phyloP scores from a whole-genome alignment of 2,888 invertebrate species.

The Caenorhabditis sp. region DNA sequence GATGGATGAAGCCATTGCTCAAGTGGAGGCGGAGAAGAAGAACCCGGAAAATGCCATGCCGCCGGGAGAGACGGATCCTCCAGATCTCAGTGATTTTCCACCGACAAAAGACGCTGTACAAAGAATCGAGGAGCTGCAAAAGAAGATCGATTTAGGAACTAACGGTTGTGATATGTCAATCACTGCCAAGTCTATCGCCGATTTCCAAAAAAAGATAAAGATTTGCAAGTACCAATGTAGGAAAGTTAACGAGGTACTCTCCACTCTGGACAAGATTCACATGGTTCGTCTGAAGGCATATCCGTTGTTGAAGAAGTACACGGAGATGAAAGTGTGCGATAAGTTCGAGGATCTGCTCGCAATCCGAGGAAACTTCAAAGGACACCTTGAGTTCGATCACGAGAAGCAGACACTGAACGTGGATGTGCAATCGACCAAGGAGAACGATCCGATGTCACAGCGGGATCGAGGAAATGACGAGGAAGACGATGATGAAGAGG shows the following conservation, averaged over 20 bases:
- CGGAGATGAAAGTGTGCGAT: conserved; percentile 54
- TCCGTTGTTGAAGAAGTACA: conserved; percentile 55
- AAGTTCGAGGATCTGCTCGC: conserved; percentile 60
- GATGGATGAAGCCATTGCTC: conserved; percentile 5
- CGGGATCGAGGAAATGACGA: neutral
- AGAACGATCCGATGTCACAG: conserved; percentile 10
- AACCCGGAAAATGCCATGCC: conserved; percentile 7
- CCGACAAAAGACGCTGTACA: conserved; percentile 2
- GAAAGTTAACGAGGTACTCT: neutral
- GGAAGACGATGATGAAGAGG: conserved; percentile 2
- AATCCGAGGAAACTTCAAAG: conserved; percentile 55
- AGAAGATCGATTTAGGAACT: neutral
- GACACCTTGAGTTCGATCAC: conserved; percentile 49
- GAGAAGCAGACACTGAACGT: conserved; percentile 48
- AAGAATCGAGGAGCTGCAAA: conserved; percentile 1
- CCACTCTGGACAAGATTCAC: conserved; percentile 9
- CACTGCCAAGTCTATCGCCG: conserved; percentile 25
- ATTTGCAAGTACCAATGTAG: neutral
- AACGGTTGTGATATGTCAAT: conserved; percentile 23
- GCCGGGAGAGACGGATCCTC: conserved; percentile 13
- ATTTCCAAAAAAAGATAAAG: conserved; percentile 34
- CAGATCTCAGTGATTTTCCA: conserved; percentile 46
- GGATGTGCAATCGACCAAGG: conserved; percentile 42
- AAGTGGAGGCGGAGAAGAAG: conserved; percentile 17
- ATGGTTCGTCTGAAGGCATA: conserved; percentile 35